Percentiles rank a stretch among this genome's conserved stretches.
These are phyloP conservation scores for Gastrophryne carolinensis DNA, from an alignment of 2,797 vertebrate species.

Conservation along the genomic window DNA sequence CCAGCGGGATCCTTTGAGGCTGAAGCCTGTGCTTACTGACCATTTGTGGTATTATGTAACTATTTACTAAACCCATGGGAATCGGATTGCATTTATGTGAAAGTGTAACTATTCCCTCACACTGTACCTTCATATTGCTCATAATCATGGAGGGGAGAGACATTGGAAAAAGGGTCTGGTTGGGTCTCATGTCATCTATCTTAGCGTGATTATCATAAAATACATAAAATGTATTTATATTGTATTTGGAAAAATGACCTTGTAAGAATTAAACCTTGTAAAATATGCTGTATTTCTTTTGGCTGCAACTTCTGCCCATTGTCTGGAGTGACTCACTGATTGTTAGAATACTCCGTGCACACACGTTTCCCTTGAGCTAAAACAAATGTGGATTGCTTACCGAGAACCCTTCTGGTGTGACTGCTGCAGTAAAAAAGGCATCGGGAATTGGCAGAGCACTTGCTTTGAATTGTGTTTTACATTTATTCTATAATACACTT, in stretches of 20 bases:
- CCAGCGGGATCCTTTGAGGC: no score
- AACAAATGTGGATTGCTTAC: neutral
- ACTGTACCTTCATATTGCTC: no score
- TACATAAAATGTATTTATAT: no score
- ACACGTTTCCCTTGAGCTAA: neutral
- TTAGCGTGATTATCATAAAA: no score
- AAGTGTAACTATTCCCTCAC: no score
- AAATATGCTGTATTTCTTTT: neutral
- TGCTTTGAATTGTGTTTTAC: neutral
- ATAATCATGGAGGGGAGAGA: no score
- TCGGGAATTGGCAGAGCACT: neutral
- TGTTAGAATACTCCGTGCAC: neutral
- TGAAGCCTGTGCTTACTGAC: no score
- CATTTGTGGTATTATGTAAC: no score
- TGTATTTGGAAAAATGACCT: neutral
- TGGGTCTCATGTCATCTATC: no score
- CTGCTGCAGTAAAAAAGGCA: neutral
- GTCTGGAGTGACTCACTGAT: neutral
- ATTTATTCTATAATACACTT: neutral
- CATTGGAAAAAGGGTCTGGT: no score
- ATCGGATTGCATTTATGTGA: no score
- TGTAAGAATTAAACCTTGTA: neutral
- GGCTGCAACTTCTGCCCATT: neutral
- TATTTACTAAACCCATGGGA: no score
- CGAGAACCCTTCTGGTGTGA: neutral